Evolutionary conservation across 2,888 invertebrate species (phyloP), one percentile per base, ranked within the genome.

Genomic region (Toxonevra muliebris): DNA sequence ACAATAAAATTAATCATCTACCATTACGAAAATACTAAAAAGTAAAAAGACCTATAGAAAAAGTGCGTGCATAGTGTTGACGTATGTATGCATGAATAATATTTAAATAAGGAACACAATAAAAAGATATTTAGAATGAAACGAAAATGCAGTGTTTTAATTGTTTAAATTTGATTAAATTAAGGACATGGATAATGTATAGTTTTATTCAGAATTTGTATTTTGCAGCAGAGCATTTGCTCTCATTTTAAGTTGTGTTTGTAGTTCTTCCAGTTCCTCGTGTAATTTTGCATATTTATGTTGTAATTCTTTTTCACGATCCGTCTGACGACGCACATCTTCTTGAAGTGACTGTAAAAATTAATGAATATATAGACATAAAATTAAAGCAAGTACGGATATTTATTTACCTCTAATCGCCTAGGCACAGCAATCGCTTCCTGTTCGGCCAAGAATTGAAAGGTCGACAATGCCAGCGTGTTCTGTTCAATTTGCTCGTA

Each of bases 401-500:
- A 41, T 20, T 30, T 69, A 71, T 73, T 78, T 83, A 93, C 94
- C 88, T 95, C 94, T 80, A 97, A 89, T 80, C 98, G 89, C 72
- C 95, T 90, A 1, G 97, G 96, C 78, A 98, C 91, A 20, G 97
- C 98, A 19, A 91, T 90, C 75, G 91, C 90, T 86, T 98, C 98
- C 83, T 96, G 95, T 65, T 93, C 91, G 71, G 94, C 92, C 52
- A 98, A 87, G 84, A 94, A 94, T 79, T 92, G 91, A 83, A 97
- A 98, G 0, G 97, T 97, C 43, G 94, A 93, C 71, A 93, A 85
- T 79, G 99, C 98, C 66, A 98, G 88, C 74, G 91, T 90, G 9
- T 94, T 91, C 80, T 96, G 94, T 80, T 99, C 98, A 61, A 93
- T 91, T 83, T 97, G 96, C 73, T 96, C 95, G 79, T 92, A 91